Evolutionary conservation across 1,140 invertebrate genomes (phyloP), one percentile per base, ranked within the genome.

Genomic region (Musca domestica): DNA sequence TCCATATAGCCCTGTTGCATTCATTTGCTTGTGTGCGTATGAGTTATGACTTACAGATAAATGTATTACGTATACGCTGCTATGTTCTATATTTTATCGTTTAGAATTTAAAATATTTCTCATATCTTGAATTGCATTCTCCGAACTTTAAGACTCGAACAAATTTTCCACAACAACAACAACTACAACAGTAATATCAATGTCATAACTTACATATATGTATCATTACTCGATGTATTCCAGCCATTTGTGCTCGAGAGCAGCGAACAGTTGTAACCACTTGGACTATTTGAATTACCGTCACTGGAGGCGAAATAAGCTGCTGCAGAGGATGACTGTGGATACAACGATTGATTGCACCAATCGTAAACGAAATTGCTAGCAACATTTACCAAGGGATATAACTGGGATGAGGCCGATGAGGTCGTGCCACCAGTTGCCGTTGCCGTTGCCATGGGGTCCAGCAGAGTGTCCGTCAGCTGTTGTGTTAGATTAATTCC

Each of bases 361-460:
- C 56, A 61, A 61, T 61, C 56, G 56, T 61, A 34, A 34, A 61
- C 41, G 27, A 61, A 61, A 61, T 61, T 61, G n/a, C 27, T 61
- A 19, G 56, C 56, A 34, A 20, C 23, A 56, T 56, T 56, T 25
- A 56, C 27, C 56, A 61, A 34, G 27, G 56, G 56, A 3, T 41
- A 61, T 19, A n/a, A 30, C 27, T 41, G 56, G 6, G 27, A 20
- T 23, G 20, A 23, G 23, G 3, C 41, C 15, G 41, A 1, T 1
- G 41, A 51, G 17, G 2, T 51, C 20, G 48, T 19, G 20, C 9
- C 20, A 51, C 17, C 48, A 51, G 17, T 20, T 5, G 48, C n/a
- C 20, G 15, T n/a, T n/a, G n/a, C n/a, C n/a, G 34, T 41, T 41
- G 34, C n/a, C 48, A 34, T 19, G 27, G 9, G 6, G 27, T 61